A percentile compares a stretch with the other conserved stretches of the same genome.
phyloP scores from a whole-genome alignment of 1,140 invertebrate species.

The Drosophila pandora region DNA sequence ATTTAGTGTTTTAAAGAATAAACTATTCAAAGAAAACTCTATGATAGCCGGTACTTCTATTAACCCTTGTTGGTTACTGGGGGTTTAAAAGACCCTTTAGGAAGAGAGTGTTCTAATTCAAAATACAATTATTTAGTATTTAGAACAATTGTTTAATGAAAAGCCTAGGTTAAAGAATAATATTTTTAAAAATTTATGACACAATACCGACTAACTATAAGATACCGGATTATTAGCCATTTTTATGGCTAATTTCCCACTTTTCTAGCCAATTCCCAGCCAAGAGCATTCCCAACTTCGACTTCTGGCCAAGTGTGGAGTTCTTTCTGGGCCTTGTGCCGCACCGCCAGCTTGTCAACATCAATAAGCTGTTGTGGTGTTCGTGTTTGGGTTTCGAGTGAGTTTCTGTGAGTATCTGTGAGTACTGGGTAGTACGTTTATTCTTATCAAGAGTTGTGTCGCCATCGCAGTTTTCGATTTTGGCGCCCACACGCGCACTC shows the following conservation, averaged over 20 bases:
- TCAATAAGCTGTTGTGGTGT: conserved; percentile 15
- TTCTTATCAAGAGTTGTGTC: conserved; percentile 77
- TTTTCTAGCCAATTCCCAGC: background rate
- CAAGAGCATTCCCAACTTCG: conserved; percentile 7
- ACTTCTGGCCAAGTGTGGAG: background rate
- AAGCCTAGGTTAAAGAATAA: too few relatives aligned
- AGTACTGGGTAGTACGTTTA: conserved; percentile 30
- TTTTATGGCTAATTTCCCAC: background rate
- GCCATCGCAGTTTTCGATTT: conserved; percentile 66
- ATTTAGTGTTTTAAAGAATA: background rate
- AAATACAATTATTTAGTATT: too few relatives aligned
- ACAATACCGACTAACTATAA: too few relatives aligned
- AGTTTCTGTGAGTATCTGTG: conserved; percentile 44
- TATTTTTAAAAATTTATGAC: too few relatives aligned
- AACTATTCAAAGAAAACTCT: too few relatives aligned
- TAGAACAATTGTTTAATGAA: too few relatives aligned
- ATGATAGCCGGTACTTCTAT: too few relatives aligned
- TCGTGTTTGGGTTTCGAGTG: conserved; percentile 3
- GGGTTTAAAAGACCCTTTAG: background rate
- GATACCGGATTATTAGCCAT: too few relatives aligned
- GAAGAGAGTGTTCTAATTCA: too few relatives aligned
- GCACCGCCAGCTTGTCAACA: conserved; percentile 70
- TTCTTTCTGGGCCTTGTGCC: conserved; percentile 15
- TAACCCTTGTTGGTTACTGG: background rate
- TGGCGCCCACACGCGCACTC: conserved; percentile 46